phyloP scores from a whole-genome alignment of 2,888 invertebrate genomes.

The Amiota communis region DNA sequence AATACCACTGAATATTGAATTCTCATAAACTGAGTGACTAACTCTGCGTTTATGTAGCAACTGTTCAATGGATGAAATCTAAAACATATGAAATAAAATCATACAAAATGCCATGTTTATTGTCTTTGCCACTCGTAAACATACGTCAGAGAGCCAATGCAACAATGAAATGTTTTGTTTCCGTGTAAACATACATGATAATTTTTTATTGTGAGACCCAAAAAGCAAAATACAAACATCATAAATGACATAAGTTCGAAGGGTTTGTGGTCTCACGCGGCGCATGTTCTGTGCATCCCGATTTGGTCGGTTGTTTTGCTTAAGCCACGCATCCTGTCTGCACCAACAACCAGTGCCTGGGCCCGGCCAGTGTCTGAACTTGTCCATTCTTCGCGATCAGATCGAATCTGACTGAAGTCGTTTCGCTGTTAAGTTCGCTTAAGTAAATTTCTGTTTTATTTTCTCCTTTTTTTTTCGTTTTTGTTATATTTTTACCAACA shows the following conservation, averaged over 20 bases:
- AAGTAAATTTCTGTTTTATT: background rate
- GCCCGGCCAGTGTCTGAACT: constrained; percentile 10
- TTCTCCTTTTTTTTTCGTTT: background rate
- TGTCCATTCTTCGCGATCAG: constrained; percentile 28
- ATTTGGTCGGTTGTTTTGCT: constrained; percentile 46
- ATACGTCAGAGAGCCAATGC: constrained; percentile 14
- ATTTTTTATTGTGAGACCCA: constrained; percentile 47
- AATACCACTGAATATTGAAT: too few relatives aligned
- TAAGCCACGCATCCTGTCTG: constrained; percentile 23
- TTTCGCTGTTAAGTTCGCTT: constrained; percentile 1
- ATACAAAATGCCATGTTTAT: constrained; percentile 23
- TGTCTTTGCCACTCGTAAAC: constrained; percentile 24
- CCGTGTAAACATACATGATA: constrained; percentile 63
- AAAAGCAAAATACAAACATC: constrained; percentile 36
- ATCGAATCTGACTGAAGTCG: constrained; percentile 25
- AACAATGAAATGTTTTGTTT: constrained; percentile 49
- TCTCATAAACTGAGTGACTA: too few relatives aligned
- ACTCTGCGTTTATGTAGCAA: too few relatives aligned
- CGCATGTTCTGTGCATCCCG: constrained; percentile 48
- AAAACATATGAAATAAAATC: constrained; percentile 15
- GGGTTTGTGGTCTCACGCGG: constrained; percentile 35
- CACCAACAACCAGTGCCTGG: background rate
- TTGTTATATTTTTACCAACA: background rate
- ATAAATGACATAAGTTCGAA: constrained; percentile 25
- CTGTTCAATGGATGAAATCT: background rate